phyloP scores from a whole-genome alignment of 1,140 invertebrate genomes.

The Anoplolepis gracilipes region DNA sequence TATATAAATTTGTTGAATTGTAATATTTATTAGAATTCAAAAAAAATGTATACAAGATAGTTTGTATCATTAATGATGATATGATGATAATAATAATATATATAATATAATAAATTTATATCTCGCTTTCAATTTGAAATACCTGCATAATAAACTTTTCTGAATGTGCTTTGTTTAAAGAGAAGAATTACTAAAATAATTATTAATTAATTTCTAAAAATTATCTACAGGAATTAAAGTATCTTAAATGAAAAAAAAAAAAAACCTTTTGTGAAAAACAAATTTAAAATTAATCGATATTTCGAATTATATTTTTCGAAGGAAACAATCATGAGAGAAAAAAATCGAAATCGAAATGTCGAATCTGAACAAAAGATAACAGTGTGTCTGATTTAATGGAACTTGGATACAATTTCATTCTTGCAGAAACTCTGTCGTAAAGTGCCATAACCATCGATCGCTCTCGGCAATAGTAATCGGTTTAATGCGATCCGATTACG shows the following conservation, averaged over 20 bases:
- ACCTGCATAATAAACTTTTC: not conserved
- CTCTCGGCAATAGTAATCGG: conserved; percentile 60
- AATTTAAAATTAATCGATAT: not conserved
- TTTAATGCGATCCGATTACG: conserved; percentile 70
- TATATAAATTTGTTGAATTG: not conserved
- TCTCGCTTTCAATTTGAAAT: not conserved
- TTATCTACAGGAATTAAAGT: not conserved
- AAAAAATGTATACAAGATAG: not conserved
- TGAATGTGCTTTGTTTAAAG: not conserved
- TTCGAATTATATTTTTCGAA: conserved; percentile 6
- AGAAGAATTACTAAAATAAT: not conserved
- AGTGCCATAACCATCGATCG: conserved; percentile 30
- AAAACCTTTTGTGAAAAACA: not conserved
- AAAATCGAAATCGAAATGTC: not conserved
- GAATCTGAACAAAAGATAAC: conserved; percentile 7
- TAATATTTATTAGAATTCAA: not conserved
- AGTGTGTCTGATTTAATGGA: conserved; percentile 14
- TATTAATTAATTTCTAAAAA: not conserved
- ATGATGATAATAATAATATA: not conserved
- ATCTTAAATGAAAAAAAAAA: not conserved
- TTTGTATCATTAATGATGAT: not conserved
- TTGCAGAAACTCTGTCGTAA: conserved; percentile 1
- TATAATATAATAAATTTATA: not conserved
- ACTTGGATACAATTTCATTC: conserved; percentile 55
- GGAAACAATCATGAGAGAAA: not conserved